These are phyloP conservation scores for Ostrea denselamellosa DNA, from an alignment of 1,140 invertebrate species.

Conservation along the genomic window DNA sequence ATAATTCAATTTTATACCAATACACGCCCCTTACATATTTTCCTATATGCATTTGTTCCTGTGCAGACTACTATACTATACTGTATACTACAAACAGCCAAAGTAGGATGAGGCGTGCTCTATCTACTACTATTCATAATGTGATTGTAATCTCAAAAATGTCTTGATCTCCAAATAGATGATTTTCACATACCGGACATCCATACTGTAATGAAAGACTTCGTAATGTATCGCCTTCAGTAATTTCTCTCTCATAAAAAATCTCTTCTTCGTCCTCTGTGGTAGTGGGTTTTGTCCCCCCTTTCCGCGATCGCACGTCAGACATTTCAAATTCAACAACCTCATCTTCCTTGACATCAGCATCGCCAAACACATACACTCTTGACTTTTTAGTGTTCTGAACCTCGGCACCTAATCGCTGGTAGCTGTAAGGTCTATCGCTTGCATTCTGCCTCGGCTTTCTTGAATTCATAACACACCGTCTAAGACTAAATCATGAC, in stretches of 20 bases:
- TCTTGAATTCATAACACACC: slow-evolving; percentile 7
- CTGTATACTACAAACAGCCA: too few species aligned
- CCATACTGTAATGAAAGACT: slow-evolving; percentile 71
- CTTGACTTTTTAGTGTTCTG: slow-evolving; percentile 69
- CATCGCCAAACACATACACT: slow-evolving; percentile 71
- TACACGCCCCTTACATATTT: too few species aligned
- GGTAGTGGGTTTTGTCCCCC: slow-evolving; percentile 36
- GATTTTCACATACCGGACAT: slow-evolving; percentile 66
- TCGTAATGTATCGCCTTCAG: slow-evolving; percentile 69
- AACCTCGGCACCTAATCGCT: slow-evolving; percentile 56
- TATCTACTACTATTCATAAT: too few species aligned
- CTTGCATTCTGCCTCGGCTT: slow-evolving; percentile 9
- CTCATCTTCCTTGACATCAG: slow-evolving; percentile 64
- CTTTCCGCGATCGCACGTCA: slow-evolving; percentile 61
- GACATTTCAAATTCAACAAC: slow-evolving; percentile 67
- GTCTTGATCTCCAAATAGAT: background rate
- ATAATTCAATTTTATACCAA: too few species aligned
- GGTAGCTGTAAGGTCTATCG: slow-evolving; percentile 35
- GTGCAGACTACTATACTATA: too few species aligned
- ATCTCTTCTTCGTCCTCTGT: slow-evolving; percentile 54
- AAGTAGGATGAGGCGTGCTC: too few species aligned
- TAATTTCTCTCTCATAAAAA: slow-evolving; percentile 67
- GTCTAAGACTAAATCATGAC: background rate
- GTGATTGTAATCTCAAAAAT: too few species aligned
- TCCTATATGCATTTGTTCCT: too few species aligned